Conservation (phyloP, 2,888 invertebrate species). For the Orchestes rusci region DNA sequence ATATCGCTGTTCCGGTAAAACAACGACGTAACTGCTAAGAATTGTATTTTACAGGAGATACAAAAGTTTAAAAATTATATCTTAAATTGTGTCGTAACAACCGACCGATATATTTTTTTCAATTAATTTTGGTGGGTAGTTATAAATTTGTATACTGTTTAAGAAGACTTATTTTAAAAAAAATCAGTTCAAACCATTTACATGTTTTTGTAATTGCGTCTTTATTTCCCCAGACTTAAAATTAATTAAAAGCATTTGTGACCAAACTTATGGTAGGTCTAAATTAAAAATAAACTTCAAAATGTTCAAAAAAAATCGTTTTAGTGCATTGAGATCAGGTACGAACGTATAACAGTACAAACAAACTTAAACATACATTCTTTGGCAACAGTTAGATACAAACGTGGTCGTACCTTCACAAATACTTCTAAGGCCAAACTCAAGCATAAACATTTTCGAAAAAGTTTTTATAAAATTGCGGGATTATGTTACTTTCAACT, state of each 20-base stretch:
- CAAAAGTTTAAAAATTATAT: slow-evolving; percentile 4
- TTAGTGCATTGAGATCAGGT: too few species aligned
- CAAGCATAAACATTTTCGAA: too few species aligned
- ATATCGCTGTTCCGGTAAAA: slow-evolving; percentile 13
- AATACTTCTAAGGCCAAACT: too few species aligned
- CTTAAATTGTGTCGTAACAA: too few species aligned
- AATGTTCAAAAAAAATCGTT: neutral
- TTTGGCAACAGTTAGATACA: too few species aligned
- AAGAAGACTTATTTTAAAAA: neutral
- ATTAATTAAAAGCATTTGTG: neutral
- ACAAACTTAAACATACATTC: too few species aligned
- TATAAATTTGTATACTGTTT: too few species aligned
- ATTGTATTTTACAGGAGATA: slow-evolving; percentile 9
- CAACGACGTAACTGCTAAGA: slow-evolving; percentile 9
- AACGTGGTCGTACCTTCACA: too few species aligned
- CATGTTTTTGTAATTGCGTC: slow-evolving; percentile 1
- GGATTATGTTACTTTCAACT: slow-evolving; percentile 12
- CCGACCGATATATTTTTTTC: too few species aligned
- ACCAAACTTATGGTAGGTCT: neutral
- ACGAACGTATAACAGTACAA: too few species aligned
- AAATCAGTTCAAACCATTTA: neutral
- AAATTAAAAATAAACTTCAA: neutral
- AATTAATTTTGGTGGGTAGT: too few species aligned
- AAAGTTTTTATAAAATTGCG: slow-evolving; percentile 11
- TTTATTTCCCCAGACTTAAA: slow-evolving; percentile 1